Conservation (phyloP, 2,797 vertebrate species). For the Phoxinus dragarum region DNA sequence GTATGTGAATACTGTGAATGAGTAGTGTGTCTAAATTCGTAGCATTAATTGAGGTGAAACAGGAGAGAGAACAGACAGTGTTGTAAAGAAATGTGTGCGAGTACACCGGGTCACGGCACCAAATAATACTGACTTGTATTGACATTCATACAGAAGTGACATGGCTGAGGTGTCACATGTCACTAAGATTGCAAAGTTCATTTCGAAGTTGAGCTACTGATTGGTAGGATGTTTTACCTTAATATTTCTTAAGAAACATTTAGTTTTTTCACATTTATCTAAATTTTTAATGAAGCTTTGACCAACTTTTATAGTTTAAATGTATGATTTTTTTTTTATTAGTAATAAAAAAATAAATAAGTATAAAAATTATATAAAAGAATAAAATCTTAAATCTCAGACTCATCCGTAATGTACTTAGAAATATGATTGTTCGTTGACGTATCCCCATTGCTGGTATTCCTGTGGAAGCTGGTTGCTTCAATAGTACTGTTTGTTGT, state of each 20-base stretch:
- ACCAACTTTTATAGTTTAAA: background rate
- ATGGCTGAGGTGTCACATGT: background rate
- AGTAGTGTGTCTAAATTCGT: background rate
- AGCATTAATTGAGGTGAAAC: background rate
- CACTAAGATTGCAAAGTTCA: background rate
- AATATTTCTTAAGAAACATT: background rate
- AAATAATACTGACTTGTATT: background rate
- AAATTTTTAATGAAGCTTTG: background rate
- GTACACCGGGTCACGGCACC: background rate
- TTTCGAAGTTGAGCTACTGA: background rate
- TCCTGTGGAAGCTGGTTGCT: slow-evolving; percentile 17
- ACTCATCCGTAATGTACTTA: slow-evolving; percentile 80
- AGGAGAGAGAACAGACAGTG: too few relatives aligned
- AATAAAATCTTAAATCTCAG: slow-evolving; percentile 74
- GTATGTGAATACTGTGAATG: background rate
- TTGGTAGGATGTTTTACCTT: background rate
- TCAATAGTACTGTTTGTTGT: slow-evolving; percentile 13
- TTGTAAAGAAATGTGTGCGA: background rate
- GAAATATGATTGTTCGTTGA: slow-evolving; percentile 39
- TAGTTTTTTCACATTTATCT: background rate
- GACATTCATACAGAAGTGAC: background rate
- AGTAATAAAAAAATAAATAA: slow-evolving; percentile 41
- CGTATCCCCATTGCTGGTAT: slow-evolving; percentile 1
- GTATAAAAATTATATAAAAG: background rate
- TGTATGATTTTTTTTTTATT: background rate